Conservation (phyloP, 1,140 invertebrate species). For the Scaptomyza pallida region DNA sequence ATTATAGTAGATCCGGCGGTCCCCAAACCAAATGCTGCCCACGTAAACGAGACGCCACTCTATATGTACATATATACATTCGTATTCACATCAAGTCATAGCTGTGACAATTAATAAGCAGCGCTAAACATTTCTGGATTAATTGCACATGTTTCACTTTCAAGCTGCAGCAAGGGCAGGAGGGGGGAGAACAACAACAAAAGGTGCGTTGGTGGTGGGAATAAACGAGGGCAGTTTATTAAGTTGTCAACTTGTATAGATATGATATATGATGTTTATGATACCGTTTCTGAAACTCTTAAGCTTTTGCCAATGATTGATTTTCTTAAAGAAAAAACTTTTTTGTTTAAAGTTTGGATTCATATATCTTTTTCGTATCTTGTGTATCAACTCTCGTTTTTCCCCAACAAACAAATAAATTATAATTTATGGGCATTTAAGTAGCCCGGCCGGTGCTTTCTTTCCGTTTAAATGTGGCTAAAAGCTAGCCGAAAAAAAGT, state of each 20-base stretch:
- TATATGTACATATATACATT: not conserved
- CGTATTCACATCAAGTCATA: conserved; percentile 44
- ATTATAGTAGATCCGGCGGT: too few species aligned
- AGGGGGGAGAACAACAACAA: not conserved
- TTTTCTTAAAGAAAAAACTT: too few species aligned
- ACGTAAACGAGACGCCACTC: too few species aligned
- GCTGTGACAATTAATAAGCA: conserved; percentile 79
- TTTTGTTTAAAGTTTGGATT: too few species aligned
- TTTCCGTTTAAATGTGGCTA: conserved; percentile 48
- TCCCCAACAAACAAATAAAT: conserved; percentile 70
- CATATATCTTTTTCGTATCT: too few species aligned
- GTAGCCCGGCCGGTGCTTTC: conserved; percentile 52
- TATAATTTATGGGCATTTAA: conserved; percentile 81
- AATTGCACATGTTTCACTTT: conserved; percentile 75
- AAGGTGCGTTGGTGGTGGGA: too few species aligned
- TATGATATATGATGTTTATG: not conserved
- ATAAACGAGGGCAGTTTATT: conserved; percentile 31
- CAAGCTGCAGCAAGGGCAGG: too few species aligned
- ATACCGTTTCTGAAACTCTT: too few species aligned
- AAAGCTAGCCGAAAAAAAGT: conserved; percentile 58
- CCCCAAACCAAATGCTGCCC: too few species aligned
- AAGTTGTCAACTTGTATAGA: conserved; percentile 10
- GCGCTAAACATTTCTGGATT: conserved; percentile 74
- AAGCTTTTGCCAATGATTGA: too few species aligned
- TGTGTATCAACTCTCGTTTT: too few species aligned